Evolutionary conservation across 2,113 vertebrate species (phyloP).

Genomic region (Albula goreensis): DNA sequence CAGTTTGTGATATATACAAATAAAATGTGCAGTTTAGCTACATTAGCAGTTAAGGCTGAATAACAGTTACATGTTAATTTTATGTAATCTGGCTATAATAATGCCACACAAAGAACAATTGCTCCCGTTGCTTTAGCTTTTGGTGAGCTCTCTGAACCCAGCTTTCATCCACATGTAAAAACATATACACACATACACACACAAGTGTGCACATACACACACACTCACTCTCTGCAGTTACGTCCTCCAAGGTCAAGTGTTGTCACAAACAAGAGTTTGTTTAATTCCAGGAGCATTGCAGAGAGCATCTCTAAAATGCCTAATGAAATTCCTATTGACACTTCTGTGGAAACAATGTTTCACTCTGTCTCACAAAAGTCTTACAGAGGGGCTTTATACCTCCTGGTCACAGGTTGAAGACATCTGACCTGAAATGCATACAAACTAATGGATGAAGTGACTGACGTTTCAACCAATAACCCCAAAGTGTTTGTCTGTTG

Average conservation of each 20-base stretch:
- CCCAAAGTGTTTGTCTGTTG: slow-evolving; percentile 68
- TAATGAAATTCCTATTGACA: slow-evolving; percentile 57
- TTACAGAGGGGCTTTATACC: slow-evolving; percentile 57
- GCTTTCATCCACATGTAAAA: too few species aligned
- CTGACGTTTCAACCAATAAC: slow-evolving; percentile 77
- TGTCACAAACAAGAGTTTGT: slow-evolving; percentile 32
- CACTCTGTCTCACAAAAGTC: slow-evolving; percentile 58
- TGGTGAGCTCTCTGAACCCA: too few species aligned
- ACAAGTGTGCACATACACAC: not conserved
- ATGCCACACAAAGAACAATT: too few species aligned
- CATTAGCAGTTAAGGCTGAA: too few species aligned
- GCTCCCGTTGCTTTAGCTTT: too few species aligned
- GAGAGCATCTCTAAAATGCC: slow-evolving; percentile 55
- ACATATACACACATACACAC: not conserved
- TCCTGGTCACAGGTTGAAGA: slow-evolving; percentile 67
- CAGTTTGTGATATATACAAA: too few species aligned
- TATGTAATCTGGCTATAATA: too few species aligned
- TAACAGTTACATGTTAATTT: too few species aligned
- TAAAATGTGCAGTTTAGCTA: too few species aligned
- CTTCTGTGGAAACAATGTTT: slow-evolving; percentile 65
- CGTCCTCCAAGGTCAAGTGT: slow-evolving; percentile 14
- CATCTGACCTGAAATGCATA: slow-evolving; percentile 71
- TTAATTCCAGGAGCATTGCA: slow-evolving; percentile 50
- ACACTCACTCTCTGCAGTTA: not conserved
- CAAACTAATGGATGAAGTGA: slow-evolving; percentile 71